Percentiles rank a stretch among this genome's conserved stretches.
Evolutionary conservation across 2,797 vertebrate species (phyloP).

Genomic region (Glyptemys insculpta): DNA sequence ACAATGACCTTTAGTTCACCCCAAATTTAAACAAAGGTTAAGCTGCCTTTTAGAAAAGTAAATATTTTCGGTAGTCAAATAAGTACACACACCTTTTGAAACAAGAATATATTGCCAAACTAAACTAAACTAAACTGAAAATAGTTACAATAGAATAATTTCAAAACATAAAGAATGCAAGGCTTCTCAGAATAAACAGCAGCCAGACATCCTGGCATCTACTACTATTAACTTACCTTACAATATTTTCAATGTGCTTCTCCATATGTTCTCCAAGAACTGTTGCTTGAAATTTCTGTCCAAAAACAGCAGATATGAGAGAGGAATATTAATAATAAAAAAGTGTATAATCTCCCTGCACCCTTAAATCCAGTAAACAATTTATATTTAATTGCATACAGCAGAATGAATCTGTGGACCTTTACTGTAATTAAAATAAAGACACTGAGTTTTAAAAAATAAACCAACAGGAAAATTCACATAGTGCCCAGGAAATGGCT

Average conservation of each 20-base stretch:
- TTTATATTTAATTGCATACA: slow-evolving; percentile 86
- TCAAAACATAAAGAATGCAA: slow-evolving; percentile 75
- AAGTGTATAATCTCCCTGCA: slow-evolving; percentile 70
- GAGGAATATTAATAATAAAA: slow-evolving; percentile 85
- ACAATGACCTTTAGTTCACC: slow-evolving; percentile 82
- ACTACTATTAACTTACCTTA: slow-evolving; percentile 89
- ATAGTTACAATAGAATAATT: slow-evolving; percentile 75
- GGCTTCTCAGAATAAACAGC: slow-evolving; percentile 76
- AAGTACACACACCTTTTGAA: slow-evolving; percentile 82
- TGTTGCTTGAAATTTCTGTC: slow-evolving; percentile 88
- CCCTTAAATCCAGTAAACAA: slow-evolving; percentile 85
- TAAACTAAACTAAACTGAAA: slow-evolving; percentile 81
- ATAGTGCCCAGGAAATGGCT: slow-evolving; percentile 77
- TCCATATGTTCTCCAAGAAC: slow-evolving; percentile 87
- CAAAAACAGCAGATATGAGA: slow-evolving; percentile 82
- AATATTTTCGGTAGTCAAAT: slow-evolving; percentile 84
- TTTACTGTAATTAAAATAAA: slow-evolving; percentile 77
- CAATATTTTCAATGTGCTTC: slow-evolving; percentile 85
- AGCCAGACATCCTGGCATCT: slow-evolving; percentile 89
- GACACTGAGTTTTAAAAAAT: slow-evolving; percentile 80
- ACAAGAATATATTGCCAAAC: slow-evolving; percentile 76
- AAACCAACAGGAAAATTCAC: slow-evolving; percentile 77
- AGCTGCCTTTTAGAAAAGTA: slow-evolving; percentile 85
- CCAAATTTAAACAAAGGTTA: slow-evolving; percentile 87
- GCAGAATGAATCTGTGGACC: slow-evolving; percentile 71